Evolutionary conservation across 2,113 vertebrate genomes (phyloP), one percentile per base, ranked within the genome.

Genomic region (Emberiza fucata): DNA sequence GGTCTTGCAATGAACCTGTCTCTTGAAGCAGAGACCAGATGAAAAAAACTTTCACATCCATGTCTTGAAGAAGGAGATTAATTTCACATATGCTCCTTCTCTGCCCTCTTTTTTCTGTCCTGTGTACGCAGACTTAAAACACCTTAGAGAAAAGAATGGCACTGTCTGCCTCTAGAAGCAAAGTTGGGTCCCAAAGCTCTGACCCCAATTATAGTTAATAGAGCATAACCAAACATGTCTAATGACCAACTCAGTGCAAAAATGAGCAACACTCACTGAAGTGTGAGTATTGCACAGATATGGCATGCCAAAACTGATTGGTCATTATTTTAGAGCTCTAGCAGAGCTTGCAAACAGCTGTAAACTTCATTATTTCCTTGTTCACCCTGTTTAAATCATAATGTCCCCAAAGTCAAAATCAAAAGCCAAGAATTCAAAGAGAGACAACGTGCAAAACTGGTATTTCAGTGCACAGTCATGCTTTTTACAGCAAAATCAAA

Each of bases 51-150:
- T 94, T 63, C 31, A 39, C 56, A 81, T 33, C 21, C 71, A 17
- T 56, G 35, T 24, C 13, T 42, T 21, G 35, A 44, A 81, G 50
- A 27, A 39, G 13, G 9, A 37, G 23, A 71, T 5, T 51, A 0
- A 23, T 57, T 40, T 35, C 9, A 3, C 10, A 14, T 31, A n/a
- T 0, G 0, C 2, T 47, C 2, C 11, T 69, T 40, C 37, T 56
- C 57, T 53, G 9, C 14, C 13, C 2, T 78, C 22, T 79, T 91
- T 87, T 51, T 5, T 75, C 51, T 81, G 2, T 19, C 5, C 9
- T 14, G 2, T 56, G 12, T 60, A 48, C 71, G 75, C 68, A 68
- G 51, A 75, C 13, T 87, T 59, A 42, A 87, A 91, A 81, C 15
- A 23, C 9, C 8, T 35, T 19, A 28, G 4, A 14, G 27, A 18